Evolutionary conservation across 2,113 vertebrate species (phyloP).

Genomic region (Panurus biarmicus): DNA sequence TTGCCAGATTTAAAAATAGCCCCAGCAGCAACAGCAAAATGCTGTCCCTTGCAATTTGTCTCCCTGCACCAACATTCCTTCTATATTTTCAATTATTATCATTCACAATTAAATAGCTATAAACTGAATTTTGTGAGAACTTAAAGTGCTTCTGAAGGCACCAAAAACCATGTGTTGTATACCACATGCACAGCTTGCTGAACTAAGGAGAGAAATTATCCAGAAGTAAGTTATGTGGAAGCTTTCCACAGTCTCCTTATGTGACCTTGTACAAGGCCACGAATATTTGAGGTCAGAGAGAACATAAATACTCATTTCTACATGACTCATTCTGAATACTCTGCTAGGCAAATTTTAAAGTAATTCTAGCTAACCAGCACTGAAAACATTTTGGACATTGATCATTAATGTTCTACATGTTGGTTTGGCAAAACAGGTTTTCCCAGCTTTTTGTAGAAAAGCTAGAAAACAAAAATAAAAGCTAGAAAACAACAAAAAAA

Average conservation of each 20-base stretch:
- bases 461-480: constrained; percentile 2
- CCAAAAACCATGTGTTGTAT: constrained; percentile 49
- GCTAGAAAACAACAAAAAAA: constrained; percentile 2
- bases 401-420: not conserved
- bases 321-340: constrained; percentile 66
- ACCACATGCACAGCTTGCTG: constrained; percentile 40
- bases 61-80: not conserved
- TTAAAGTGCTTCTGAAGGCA: constrained; percentile 35
- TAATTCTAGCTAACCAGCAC: constrained; percentile 62
- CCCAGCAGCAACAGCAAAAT: constrained; percentile 25
- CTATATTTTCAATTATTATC: constrained; percentile 45
- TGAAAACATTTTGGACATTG: constrained; percentile 52
- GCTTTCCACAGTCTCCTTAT: constrained; percentile 77
- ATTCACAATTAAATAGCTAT: constrained; percentile 56
- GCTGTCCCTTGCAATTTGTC: constrained; percentile 30
- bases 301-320: constrained; percentile 69
- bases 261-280: constrained; percentile 73
- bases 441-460: not conserved
- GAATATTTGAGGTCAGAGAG: constrained; percentile 73
- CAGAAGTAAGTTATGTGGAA: constrained; percentile 69
- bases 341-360: constrained; percentile 60
- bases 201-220: constrained; percentile 58
- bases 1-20: constrained; percentile 53
- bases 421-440: constrained; percentile 24
- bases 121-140: constrained; percentile 38